Evolutionary conservation across 1,140 invertebrate species (phyloP), one percentile per base, ranked within the genome.

Genomic region (Palaemon carinicauda): DNA sequence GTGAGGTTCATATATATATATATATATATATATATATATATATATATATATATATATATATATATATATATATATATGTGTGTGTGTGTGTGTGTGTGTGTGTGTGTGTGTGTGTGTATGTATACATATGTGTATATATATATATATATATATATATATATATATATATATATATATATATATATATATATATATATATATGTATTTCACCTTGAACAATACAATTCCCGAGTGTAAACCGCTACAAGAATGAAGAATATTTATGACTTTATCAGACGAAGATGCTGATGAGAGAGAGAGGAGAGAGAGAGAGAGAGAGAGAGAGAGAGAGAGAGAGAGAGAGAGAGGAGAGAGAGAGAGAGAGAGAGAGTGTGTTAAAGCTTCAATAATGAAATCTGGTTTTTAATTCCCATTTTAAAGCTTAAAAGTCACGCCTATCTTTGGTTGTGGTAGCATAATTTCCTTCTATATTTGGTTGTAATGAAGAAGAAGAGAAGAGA

Each of bases 181-280:
- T 65, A 80, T 65, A 80, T 65, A 80, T 65, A 80, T 65, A 80
- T 80, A 80, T 80, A 80, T 80, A 80, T 80, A 80, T 80, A 80
- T 80, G 60, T 80, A 80, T 80, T 60, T 80, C 3, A 27, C 53
- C 19, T 54, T 53, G 3, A 27, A 80, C 21, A 80, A 24, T 56
- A 10, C 10, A 24, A 80, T 56, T n/a, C 60, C 21, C 60, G 60
- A 21, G 19, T 56, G 19, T 56, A 80, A 17, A 80, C 31, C 3
- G 12, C 24, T 27, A 29, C 33, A 75, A 75, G 73, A 60, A 75
- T 27, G 24, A 19, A 75, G 33, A 75, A 33, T 75, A 19, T 14
- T 27, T 75, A 27, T 75, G 24, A 24, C 73, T 75, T 75, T 75
- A 27, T 29, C 33, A 60, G 54, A 24, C 24, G 19, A n/a, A n/a